Evolutionary conservation across 2,113 vertebrate species (phyloP), one percentile per base, ranked within the genome.

Genomic region (Cyanistes caeruleus): DNA sequence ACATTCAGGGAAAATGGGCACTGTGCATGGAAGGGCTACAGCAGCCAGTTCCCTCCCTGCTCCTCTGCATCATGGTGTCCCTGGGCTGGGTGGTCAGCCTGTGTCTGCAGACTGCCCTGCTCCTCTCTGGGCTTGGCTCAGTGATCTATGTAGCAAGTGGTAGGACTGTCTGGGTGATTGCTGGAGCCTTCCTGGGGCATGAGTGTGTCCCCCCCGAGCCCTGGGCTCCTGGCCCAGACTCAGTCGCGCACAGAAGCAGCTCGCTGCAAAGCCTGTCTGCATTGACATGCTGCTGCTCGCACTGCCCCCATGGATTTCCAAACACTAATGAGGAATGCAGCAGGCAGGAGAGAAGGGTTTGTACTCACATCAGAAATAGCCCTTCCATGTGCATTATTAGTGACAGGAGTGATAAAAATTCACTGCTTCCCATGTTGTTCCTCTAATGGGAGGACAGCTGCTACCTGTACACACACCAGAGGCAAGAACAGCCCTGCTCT

Each of bases 351-450:
- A 90, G 83, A 65, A 90, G 64, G 52, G 48, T 48, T 59, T 39
- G 12, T 12, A 2, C 37, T 81, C 53, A 41, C 1, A 0, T 76
- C 60, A 64, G 43, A 85, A 90, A 73, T 0, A 10, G 44, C 43
- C 52, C 41, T 56, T 84, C n/a, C 39, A 65, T 90, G 84, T 92
- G 86, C 83, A 92, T 92, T 76, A 81, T 63, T 90, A 92, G 75
- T 77, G 79, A 94, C 83, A 92, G 51, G 19, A 86, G 43, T 7
- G 27, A 62, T 79, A 77, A 90, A 86, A 92, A 88, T 59, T 43
- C 79, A 35, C 55, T 76, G 73, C 56, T 92, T 78, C 41, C 41
- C n/a, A 10, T 33, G 65, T 48, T 75, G 65, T 64, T 49, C 20
- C 46, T 85, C 58, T 90, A 91, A 91, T 19, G 53, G 58, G 79